Base-by-base conservation (phyloP, 2,797 vertebrate species). In the Malurus leucopterus region DNA sequence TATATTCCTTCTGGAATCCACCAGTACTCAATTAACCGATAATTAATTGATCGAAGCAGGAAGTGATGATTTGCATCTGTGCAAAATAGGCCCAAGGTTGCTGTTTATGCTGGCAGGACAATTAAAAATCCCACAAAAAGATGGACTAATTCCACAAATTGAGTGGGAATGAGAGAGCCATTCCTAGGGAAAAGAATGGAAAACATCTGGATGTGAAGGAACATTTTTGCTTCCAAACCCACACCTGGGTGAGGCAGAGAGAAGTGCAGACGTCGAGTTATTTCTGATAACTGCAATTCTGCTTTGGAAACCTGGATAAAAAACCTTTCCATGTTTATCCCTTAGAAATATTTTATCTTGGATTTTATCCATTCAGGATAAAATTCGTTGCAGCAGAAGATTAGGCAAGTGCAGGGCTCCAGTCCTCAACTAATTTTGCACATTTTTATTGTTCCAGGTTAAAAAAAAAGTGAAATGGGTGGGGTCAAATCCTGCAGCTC, bases 131-230 rank as follows among this genome's bases (percentile, higher is more conserved):
- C 75, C 32, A 58, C 36, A 64, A 76, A 85, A 75, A 73, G 58
- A 15, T 1, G 9, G 32, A 81, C 49, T 34, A 43, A 79, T 64
- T 84, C 57, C 71, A 55, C 67, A 70, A 80, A 83, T 40, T 24
- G 63, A 61, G 50, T 43, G 15, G 62, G 85, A 93, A 82, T 15
- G 9, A 55, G 68, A 75, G 61, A 73, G 74, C 43, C 17, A 84
- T 73, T 88, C 57, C 43, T 13, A 20, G 68, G 68, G 55, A 78
- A 89, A 92, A 84, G 32, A 79, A 91, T 32, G 67, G 57, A 32
- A n/a, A 94, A 74, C 92, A 92, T 57, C 88, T 93, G 90, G 26
- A 27, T 40, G 21, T 9, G 57, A 79, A 88, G 36, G 73, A 79
- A 85, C 64, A 75, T 84, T 82, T 50, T 34, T 21, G 69, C 69